phyloP scores from a whole-genome alignment of 2,888 invertebrate genomes.

The Drosophila pegasa region DNA sequence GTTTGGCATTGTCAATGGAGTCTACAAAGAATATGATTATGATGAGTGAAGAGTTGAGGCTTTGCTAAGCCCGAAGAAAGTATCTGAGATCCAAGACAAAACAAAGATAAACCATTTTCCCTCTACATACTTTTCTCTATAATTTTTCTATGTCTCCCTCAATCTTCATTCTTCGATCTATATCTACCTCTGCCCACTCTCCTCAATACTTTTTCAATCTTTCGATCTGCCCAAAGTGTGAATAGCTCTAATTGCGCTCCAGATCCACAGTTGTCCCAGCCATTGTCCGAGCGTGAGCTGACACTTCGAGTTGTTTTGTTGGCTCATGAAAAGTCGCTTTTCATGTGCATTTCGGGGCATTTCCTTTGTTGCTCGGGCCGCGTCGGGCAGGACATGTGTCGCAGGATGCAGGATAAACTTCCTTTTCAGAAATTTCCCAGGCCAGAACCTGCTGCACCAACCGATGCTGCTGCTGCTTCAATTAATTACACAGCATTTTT shows the following conservation, averaged over 20 bases:
- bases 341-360: constrained; percentile 58
- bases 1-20: too few relatives aligned
- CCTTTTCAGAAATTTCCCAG: constrained; percentile 58
- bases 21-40: too few relatives aligned
- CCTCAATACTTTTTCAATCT: background rate
- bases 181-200: background rate
- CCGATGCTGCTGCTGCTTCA: constrained; percentile 50
- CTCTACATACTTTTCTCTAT: too few relatives aligned
- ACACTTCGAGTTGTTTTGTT: constrained; percentile 24
- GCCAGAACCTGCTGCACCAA: constrained; percentile 16
- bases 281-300: constrained; percentile 26
- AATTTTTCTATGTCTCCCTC: too few relatives aligned
- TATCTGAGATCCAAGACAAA: too few relatives aligned
- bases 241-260: constrained; percentile 32
- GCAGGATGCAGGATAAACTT: constrained; percentile 55
- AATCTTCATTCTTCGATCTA: background rate
- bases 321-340: constrained; percentile 55
- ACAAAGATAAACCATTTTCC: too few relatives aligned
- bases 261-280: constrained; percentile 4
- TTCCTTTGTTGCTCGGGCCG: constrained; percentile 63
- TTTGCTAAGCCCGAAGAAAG: too few relatives aligned
- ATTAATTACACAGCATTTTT: constrained; percentile 81
- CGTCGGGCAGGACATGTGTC: constrained; percentile 42
- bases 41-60: too few relatives aligned
- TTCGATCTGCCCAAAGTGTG: constrained; percentile 37